Percentiles rank a stretch among this genome's conserved stretches.
phyloP scores from a whole-genome alignment of 2,888 invertebrate species.

The Rhimphoctona megacephalus region DNA sequence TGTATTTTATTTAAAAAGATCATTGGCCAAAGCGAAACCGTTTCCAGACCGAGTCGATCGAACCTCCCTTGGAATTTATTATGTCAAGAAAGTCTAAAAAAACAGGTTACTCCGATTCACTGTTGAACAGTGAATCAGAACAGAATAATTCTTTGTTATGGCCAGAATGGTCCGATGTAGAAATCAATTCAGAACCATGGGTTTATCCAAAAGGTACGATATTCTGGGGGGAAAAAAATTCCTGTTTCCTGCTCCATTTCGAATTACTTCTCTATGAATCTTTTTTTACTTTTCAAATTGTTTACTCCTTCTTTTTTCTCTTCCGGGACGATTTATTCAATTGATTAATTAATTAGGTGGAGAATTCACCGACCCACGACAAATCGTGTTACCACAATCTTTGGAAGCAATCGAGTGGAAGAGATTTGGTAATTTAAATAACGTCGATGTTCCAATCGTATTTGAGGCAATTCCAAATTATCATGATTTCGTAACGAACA shows the following conservation, averaged over 20 bases:
- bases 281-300: background rate
- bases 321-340: background rate
- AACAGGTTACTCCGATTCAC: conserved; percentile 40
- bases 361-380: conserved; percentile 73
- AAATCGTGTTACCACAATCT: conserved; percentile 72
- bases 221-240: background rate
- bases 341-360: background rate
- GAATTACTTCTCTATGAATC: background rate
- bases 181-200: conserved; percentile 77
- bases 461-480: conserved; percentile 70
- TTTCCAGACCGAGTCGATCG: conserved; percentile 3
- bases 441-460: conserved; percentile 62
- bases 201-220: conserved; percentile 73
- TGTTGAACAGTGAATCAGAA: conserved; percentile 33
- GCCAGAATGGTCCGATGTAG: conserved; percentile 76
- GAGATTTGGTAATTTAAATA: conserved; percentile 70
- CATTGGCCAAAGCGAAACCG: conserved; percentile 35
- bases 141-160: conserved; percentile 62
- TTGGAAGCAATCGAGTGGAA: conserved; percentile 74
- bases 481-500: conserved; percentile 82
- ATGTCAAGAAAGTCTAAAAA: conserved; percentile 63
- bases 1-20: conserved; percentile 7
- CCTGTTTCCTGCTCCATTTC: background rate
- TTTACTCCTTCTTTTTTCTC: background rate
- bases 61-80: conserved; percentile 20